phyloP scores from a whole-genome alignment of 2,113 vertebrate species.

The Prinia subflava region DNA sequence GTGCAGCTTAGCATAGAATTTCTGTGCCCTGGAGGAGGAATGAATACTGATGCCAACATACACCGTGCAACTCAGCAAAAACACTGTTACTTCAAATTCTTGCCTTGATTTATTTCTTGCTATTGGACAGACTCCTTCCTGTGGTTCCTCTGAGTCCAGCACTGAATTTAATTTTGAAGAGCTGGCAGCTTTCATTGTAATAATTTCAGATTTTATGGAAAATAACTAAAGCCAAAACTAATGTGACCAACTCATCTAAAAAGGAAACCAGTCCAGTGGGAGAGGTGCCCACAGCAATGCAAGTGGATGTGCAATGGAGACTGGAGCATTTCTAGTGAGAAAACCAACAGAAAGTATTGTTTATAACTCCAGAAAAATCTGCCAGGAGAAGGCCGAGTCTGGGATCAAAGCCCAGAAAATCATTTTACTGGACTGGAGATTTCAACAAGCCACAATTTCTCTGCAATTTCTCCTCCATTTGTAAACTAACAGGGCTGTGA shows the following conservation, averaged over 20 bases:
- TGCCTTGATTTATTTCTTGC: constrained; percentile 18
- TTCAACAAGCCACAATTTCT: not conserved
- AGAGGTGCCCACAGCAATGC: not conserved
- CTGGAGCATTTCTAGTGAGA: not conserved
- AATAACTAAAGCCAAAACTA: constrained; percentile 31
- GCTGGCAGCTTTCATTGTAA: not conserved
- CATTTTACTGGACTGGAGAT: not conserved
- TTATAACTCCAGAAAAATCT: not conserved
- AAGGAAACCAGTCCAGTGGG: not conserved
- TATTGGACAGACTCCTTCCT: not conserved
- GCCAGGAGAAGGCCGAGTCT: not conserved
- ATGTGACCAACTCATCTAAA: not conserved
- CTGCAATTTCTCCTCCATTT: not conserved
- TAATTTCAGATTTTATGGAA: constrained; percentile 28
- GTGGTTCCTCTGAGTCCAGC: not conserved
- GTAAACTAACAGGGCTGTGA: not conserved
- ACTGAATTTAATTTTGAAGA: not conserved
- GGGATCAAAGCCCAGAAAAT: constrained; percentile 17
- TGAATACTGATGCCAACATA: not conserved
- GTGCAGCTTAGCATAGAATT: not conserved
- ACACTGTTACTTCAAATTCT: not conserved
- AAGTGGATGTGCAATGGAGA: not conserved
- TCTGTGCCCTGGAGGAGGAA: not conserved
- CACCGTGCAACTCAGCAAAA: not conserved
- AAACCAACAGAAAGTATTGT: not conserved